Evolutionary conservation across 2,888 invertebrate genomes (phyloP).

Genomic region (Lepidochrysops patricia): DNA sequence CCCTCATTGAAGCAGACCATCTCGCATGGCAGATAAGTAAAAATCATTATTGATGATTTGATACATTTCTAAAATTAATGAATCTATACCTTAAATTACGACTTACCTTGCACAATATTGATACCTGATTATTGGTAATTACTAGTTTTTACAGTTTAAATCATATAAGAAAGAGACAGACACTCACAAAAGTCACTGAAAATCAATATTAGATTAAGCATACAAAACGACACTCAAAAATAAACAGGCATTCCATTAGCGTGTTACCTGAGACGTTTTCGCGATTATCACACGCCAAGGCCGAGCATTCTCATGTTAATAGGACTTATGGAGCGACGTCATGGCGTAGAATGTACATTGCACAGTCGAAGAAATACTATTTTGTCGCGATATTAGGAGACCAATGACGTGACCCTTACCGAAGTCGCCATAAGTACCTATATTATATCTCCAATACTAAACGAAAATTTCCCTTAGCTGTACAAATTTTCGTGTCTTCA

Average conservation of each 20-base stretch:
- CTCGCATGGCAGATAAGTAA: no score
- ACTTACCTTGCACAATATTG: no score
- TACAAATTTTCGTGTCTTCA: no score
- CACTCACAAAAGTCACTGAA: not conserved
- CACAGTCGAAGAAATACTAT: not conserved
- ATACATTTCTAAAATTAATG: no score
- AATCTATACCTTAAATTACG: no score
- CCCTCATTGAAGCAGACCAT: no score
- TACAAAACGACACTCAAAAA: not conserved
- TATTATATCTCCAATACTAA: no score
- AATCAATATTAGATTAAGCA: not conserved
- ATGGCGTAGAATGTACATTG: slow-evolving; percentile 24
- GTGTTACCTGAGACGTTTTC: slow-evolving; percentile 28
- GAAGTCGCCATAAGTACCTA: no score
- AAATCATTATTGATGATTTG: no score
- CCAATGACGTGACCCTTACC: not conserved
- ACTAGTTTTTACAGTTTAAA: no score
- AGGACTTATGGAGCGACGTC: slow-evolving; percentile 33
- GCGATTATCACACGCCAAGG: slow-evolving; percentile 33
- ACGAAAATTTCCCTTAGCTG: not conserved
- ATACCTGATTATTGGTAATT: no score
- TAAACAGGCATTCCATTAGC: slow-evolving; percentile 17
- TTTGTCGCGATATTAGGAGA: not conserved
- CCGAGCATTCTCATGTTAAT: slow-evolving; percentile 44
- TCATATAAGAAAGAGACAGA: not conserved